These are phyloP conservation scores for Lasioglossum calceatum DNA, from an alignment of 2,888 invertebrate genomes.

Conservation along the genomic window DNA sequence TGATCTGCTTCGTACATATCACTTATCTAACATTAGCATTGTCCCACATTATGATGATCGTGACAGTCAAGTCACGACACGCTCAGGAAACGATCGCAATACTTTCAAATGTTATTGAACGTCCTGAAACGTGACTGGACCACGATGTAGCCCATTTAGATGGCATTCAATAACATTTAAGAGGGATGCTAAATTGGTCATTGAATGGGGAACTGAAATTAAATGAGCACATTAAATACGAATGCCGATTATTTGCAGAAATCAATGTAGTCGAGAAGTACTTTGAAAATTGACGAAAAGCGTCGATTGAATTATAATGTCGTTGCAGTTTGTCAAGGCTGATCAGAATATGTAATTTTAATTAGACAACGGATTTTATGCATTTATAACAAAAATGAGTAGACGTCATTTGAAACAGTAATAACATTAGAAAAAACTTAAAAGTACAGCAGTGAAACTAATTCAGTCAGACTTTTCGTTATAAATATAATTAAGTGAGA, in stretches of 20 bases:
- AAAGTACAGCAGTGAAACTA: too few species aligned
- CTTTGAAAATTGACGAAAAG: neutral
- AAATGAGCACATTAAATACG: neutral
- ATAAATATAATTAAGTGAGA: too few species aligned
- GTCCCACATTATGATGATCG: conserved; percentile 12
- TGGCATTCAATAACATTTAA: conserved; percentile 32
- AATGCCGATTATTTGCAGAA: neutral
- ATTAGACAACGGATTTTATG: too few species aligned
- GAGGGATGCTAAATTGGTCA: neutral
- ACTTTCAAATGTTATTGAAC: conserved; percentile 52
- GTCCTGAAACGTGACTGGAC: conserved; percentile 52
- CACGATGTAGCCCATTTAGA: conserved; percentile 45
- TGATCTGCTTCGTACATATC: conserved; percentile 21
- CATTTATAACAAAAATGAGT: too few species aligned
- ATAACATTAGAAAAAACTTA: too few species aligned
- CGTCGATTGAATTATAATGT: neutral
- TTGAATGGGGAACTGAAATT: conserved; percentile 3
- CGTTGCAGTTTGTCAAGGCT: neutral
- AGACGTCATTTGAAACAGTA: too few species aligned
- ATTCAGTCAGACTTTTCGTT: too few species aligned
- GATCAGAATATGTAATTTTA: neutral
- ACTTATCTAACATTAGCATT: conserved; percentile 7
- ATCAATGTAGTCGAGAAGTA: neutral
- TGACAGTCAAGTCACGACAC: conserved; percentile 47
- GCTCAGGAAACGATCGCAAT: conserved; percentile 49